A percentile compares a stretch with the other conserved stretches of the same genome.
Evolutionary conservation across 2,113 vertebrate genomes (phyloP).

Genomic region (Oreotrochilus melanogaster): DNA sequence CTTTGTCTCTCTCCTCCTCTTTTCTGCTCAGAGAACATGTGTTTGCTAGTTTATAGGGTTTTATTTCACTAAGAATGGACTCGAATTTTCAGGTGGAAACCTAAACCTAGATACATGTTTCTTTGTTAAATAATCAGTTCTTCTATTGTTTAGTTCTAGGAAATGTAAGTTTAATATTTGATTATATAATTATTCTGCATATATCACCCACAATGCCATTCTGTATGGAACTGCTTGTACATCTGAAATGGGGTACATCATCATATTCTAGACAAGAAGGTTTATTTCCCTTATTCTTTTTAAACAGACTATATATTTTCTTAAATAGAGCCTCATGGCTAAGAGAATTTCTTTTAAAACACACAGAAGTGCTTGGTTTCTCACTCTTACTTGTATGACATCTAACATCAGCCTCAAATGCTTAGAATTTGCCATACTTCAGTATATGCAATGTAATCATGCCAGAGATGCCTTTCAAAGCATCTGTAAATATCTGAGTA

Average conservation of each 20-base stretch:
- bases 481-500: background rate
- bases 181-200: background rate
- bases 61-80: background rate
- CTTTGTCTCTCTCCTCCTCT: background rate
- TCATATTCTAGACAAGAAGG: background rate
- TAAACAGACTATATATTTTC: background rate
- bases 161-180: background rate
- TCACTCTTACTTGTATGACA: background rate
- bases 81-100: background rate
- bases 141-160: background rate
- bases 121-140: background rate
- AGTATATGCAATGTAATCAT: background rate
- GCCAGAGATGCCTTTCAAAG: background rate
- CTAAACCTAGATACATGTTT: background rate
- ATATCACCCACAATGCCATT: background rate
- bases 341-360: background rate
- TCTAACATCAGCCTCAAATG: background rate
- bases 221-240: background rate
- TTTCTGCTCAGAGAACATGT: background rate
- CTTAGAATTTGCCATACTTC: background rate
- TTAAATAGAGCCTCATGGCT: background rate
- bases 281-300: background rate
- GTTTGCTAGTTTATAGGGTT: background rate
- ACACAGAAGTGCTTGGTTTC: background rate
- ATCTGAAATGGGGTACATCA: background rate